A percentile compares a stretch with the other conserved stretches of the same genome.
phyloP scores from a whole-genome alignment of 2,113 vertebrate species.

The Guaruba guarouba region DNA sequence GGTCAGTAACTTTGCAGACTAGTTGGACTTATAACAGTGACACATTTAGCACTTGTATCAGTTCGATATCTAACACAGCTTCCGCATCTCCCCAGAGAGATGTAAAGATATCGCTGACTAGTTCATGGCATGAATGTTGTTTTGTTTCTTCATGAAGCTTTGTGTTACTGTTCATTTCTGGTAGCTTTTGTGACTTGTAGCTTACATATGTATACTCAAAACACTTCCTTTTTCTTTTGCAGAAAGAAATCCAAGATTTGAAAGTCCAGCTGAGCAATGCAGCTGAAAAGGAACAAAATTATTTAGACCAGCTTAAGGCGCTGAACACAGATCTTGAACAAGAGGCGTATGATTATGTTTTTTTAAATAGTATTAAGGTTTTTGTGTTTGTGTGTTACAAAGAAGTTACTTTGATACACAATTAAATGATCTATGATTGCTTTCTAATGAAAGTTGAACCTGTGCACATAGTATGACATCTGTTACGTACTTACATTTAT shows the following conservation, averaged over 20 bases:
- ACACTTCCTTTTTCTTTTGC: conserved; percentile 33
- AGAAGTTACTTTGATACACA: not conserved
- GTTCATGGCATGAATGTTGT: not conserved
- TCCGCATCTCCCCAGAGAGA: not conserved
- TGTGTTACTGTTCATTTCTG: not conserved
- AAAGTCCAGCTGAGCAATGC: conserved; percentile 73
- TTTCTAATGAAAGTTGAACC: not conserved
- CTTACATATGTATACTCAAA: not conserved
- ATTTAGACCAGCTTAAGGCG: conserved; percentile 67
- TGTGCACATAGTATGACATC: not conserved
- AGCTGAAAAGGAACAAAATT: conserved; percentile 75
- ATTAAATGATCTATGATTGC: not conserved
- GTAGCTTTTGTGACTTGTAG: not conserved
- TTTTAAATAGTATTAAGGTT: not conserved
- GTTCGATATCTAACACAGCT: not conserved
- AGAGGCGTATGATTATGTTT: conserved; percentile 71
- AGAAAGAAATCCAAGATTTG: conserved; percentile 80
- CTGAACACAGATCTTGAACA: conserved; percentile 74
- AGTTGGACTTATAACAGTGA: not conserved
- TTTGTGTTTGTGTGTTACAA: not conserved
- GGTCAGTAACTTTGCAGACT: not conserved
- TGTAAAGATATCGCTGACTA: not conserved
- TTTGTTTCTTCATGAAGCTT: not conserved
- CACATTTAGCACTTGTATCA: not conserved
- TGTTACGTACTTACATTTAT: not conserved